Evolutionary conservation across 1,140 invertebrate genomes (phyloP), one percentile per base, ranked within the genome.

Genomic region (Telenomus remus): DNA sequence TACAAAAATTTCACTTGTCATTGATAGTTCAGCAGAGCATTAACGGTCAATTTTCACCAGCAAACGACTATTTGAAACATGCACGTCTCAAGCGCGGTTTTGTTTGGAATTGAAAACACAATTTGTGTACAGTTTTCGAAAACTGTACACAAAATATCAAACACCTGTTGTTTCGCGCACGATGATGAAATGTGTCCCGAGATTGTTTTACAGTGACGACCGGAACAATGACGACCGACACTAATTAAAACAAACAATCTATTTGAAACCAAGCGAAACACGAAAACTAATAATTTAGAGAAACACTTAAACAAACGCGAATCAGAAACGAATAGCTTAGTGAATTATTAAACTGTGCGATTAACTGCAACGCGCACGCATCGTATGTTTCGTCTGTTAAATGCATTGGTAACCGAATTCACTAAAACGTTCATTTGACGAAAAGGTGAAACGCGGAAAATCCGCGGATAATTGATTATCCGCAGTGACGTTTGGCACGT

Each of bases 391-490:
- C 19, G 11, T 16, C 11, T 27, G 43, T 47, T 35, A 47, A 48
- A 33, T 34, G 19, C 10, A 19, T 27, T 19, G 10, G 12, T 19
- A 33, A 53, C 35, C 0, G 46, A 10, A 49, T 51, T 51, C 13
- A 9, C 43, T 55, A 49, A 55, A 61, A 43, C 61, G 46, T 49
- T 66, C n/a, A 54, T 66, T 61, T 50, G 63, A 50, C 46, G 63
- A 61, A 65, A 68, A 16, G 7, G 49, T 34, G 13, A 56, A 60
- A 55, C 56, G 43, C 10, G 49, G 50, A 74, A 56, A 74, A 50
- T 68, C 51, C 51, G 49, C 51, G 16, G 19, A 27, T 74, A 75
- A 75, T 53, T 59, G 53, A 75, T 75, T 68, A 68, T 63, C 64
- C 16, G 43, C 55, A 0, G 57, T 59, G 56, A 75, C 72, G 19